These are phyloP conservation scores for Nemapogon koenigi DNA, from an alignment of 2,888 invertebrate species.

Conservation along the genomic window DNA sequence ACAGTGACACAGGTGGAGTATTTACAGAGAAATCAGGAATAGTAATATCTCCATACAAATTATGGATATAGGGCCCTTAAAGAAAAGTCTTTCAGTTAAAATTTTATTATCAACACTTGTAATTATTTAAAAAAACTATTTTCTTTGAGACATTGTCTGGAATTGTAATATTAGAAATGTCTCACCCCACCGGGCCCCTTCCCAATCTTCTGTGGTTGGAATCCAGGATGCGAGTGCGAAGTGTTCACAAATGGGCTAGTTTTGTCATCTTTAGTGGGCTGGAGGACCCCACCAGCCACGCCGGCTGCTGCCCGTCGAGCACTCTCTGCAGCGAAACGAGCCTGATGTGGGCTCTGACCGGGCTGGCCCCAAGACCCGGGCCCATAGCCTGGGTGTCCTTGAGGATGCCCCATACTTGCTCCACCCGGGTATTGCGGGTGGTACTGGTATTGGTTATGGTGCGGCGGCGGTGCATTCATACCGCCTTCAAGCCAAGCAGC, in stretches of 20 bases:
- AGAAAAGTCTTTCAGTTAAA: too few species aligned
- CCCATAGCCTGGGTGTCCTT: conserved; percentile 25
- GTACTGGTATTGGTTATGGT: conserved; percentile 63
- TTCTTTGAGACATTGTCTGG: too few species aligned
- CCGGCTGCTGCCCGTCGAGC: conserved; percentile 31
- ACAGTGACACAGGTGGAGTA: too few species aligned
- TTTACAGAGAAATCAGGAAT: too few species aligned
- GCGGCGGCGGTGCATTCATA: conserved; percentile 62
- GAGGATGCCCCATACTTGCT: conserved; percentile 27
- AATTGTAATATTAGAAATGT: too few species aligned
- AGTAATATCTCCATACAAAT: too few species aligned
- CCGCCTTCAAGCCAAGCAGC: conserved; percentile 65
- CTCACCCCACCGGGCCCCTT: conserved; percentile 69
- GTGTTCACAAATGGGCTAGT: conserved; percentile 88
- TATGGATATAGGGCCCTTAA: too few species aligned
- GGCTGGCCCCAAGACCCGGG: conserved; percentile 31
- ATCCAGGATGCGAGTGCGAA: conserved; percentile 89
- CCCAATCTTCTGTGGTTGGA: conserved; percentile 92
- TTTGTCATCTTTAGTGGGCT: conserved; percentile 63
- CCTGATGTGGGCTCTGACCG: conserved; percentile 33
- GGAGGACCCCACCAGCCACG: conserved; percentile 22
- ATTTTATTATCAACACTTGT: too few species aligned
- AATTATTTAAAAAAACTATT: too few species aligned
- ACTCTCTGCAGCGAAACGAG: conserved; percentile 62
- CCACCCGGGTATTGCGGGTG: conserved; percentile 58